Percentiles rank a stretch among this genome's conserved stretches.
phyloP scores from a whole-genome alignment of 2,113 vertebrate species.

The Notiomystis cincta region DNA sequence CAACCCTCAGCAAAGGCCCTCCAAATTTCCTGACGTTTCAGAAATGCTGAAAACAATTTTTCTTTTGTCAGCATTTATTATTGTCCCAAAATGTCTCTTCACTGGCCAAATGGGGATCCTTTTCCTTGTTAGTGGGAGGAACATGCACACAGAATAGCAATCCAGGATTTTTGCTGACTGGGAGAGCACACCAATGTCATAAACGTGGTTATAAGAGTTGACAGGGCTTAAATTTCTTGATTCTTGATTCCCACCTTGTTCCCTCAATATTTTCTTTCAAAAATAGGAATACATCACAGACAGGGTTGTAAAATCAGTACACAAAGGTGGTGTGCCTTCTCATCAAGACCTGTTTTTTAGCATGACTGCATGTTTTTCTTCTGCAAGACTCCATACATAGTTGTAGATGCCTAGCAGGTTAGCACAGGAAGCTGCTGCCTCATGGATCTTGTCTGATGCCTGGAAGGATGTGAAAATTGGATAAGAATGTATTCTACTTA shows the following conservation, averaged over 20 bases:
- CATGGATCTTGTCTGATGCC: background rate
- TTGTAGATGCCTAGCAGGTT: background rate
- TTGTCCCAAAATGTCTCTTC: background rate
- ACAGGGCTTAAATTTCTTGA: background rate
- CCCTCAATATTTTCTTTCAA: background rate
- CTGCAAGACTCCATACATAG: rapidly evolving
- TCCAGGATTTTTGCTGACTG: background rate
- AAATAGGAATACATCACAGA: background rate
- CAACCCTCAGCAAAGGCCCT: background rate
- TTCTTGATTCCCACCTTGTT: background rate
- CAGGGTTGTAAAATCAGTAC: background rate
- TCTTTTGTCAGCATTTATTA: background rate
- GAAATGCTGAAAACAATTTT: background rate
- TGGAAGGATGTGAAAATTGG: background rate
- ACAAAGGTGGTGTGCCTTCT: background rate
- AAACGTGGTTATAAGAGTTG: background rate
- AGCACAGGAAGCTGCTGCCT: background rate
- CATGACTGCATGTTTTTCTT: background rate
- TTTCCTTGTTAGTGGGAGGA: background rate
- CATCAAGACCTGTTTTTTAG: background rate
- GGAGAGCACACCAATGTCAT: background rate
- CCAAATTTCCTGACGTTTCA: background rate
- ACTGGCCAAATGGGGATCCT: background rate
- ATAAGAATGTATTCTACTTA: background rate
- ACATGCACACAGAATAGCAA: background rate